Base-by-base conservation (phyloP, 2,797 vertebrate species). In the Perodicticus potto region DNA sequence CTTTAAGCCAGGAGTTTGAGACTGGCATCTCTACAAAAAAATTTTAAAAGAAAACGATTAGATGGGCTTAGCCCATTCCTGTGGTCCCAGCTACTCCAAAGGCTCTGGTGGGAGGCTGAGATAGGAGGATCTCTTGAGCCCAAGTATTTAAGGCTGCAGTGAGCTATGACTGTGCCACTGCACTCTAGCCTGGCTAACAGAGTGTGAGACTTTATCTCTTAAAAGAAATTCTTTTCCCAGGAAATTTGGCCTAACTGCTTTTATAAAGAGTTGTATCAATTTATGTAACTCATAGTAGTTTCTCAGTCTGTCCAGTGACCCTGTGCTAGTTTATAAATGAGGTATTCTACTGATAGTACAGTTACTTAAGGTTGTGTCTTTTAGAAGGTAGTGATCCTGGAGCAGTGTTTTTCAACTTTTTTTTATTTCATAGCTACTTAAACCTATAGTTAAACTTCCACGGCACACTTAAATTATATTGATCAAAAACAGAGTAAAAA, bases 221-320 rank as follows among this genome's bases (percentile, higher is more conserved):
- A 67, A 67, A n/a, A 32, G n/a, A 19, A 67, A 16, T 67, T 63
- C 16, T 53, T 53, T 53, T 16, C 14, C 49, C 17, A 86, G 74
- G 77, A 96, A 73, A 89, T 49, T 93, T 93, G 83, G 43, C 69
- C 29, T 65, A 45, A 89, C 40, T 93, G 49, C 70, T 81, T 92
- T 87, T 77, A 57, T 81, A n/a, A 93, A 85, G 78, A 55, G 29
- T 94, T 93, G 32, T 86, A 34, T 94, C 76, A 80, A 16, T 93
- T 57, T 85, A 86, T 96, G 14, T 91, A 12, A 90, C 89, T 23
- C 20, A 67, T 34, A 73, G 40, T 92, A n/a, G 73, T 84, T 77
- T 95, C 93, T 70, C 81, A 67, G 63, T 65, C 69, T 80, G 32
- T 16, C 45, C n/a, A 61, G 1, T 76, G n/a, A 65, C n/a, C 40